Conservation (phyloP, 2,888 invertebrate genomes). For the Uloborus plumipes region DNA sequence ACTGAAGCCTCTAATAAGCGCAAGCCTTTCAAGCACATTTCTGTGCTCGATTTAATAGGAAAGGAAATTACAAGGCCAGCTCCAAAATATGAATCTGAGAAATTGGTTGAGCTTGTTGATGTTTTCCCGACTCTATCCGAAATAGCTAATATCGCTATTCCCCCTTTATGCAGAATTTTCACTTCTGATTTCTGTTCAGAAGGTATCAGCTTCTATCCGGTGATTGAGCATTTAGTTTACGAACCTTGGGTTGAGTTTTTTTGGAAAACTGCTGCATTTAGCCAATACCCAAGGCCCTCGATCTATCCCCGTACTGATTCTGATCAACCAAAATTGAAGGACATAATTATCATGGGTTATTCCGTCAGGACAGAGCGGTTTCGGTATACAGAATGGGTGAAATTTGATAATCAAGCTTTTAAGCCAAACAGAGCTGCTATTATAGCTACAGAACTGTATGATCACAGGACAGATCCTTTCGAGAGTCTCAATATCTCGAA, state of each 20-base stretch:
- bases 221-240: constrained; percentile 72
- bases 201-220: constrained; percentile 79
- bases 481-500: constrained; percentile 81
- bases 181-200: constrained; percentile 78
- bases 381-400: constrained; percentile 87
- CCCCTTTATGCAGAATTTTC: constrained; percentile 74
- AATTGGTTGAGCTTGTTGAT: constrained; percentile 83
- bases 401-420: constrained; percentile 78
- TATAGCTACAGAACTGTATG: constrained; percentile 84
- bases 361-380: constrained; percentile 80
- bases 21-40: constrained; percentile 8
- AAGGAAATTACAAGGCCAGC: not conserved
- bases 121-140: constrained; percentile 87
- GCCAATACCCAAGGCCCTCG: constrained; percentile 88
- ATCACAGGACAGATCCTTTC: constrained; percentile 78
- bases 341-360: constrained; percentile 91
- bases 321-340: constrained; percentile 81
- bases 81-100: constrained; percentile 66
- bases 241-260: not conserved
- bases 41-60: not conserved
- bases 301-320: constrained; percentile 76
- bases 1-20: constrained; percentile 63
- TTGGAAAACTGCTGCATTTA: constrained; percentile 77
- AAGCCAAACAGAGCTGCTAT: constrained; percentile 74
- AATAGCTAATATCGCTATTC: constrained; percentile 76